phyloP scores from a whole-genome alignment of 1,140 invertebrate species.

The Bombyx mandarina region DNA sequence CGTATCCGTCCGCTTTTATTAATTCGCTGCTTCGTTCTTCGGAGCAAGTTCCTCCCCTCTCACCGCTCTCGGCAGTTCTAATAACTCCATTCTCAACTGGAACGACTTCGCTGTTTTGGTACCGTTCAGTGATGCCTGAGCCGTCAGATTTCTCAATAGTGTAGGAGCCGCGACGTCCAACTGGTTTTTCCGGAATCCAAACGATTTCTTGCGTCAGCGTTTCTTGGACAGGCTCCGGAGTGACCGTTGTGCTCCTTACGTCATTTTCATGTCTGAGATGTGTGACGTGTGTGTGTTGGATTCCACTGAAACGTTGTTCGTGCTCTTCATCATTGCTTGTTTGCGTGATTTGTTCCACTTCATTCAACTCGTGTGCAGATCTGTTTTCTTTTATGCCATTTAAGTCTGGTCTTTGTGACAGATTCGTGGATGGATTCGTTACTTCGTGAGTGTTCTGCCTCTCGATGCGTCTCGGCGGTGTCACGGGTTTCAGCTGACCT shows the following conservation, averaged over 20 bases:
- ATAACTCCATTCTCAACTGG: conserved; percentile 49
- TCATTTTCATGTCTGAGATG: conserved; percentile 43
- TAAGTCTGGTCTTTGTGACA: neutral
- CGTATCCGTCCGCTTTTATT: conserved; percentile 41
- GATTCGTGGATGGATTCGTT: conserved; percentile 7
- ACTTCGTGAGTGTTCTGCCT: conserved; percentile 16
- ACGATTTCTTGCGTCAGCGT: conserved; percentile 56
- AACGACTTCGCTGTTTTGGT: conserved; percentile 43
- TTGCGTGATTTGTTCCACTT: conserved; percentile 4
- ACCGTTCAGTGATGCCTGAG: conserved; percentile 40
- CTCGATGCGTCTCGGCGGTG: conserved; percentile 17
- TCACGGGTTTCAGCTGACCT: conserved; percentile 70
- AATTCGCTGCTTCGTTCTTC: conserved; percentile 37
- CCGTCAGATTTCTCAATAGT: conserved; percentile 52
- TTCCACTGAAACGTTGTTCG: conserved; percentile 20
- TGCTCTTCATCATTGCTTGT: conserved; percentile 13
- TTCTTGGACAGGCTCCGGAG: conserved; percentile 51
- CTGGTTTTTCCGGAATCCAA: conserved; percentile 49
- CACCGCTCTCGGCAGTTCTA: conserved; percentile 33
- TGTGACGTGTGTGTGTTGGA: conserved; percentile 35
- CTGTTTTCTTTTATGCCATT: conserved; percentile 7
- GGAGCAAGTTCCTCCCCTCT: conserved; percentile 32
- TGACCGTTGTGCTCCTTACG: conserved; percentile 41
- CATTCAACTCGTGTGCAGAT: neutral
- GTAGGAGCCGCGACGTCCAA: conserved; percentile 48